phyloP scores from a whole-genome alignment of 2,888 invertebrate species.

The Drosophila niveifrons region DNA sequence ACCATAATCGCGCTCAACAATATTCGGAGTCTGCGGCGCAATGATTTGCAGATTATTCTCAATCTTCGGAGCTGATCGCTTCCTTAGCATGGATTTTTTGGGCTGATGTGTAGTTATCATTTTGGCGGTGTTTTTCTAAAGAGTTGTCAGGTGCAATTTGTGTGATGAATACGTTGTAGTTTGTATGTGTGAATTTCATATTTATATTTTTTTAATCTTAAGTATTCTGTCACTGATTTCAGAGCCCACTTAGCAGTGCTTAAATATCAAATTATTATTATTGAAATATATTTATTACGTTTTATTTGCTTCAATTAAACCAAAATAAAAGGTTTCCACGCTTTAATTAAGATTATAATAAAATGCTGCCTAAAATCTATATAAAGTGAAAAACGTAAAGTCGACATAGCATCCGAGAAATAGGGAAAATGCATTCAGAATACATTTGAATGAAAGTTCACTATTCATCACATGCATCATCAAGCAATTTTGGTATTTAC shows the following conservation, averaged over 20 bases:
- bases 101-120: no score
- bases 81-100: no score
- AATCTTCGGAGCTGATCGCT: no score
- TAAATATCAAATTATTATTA: no score
- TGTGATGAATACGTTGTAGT: background rate
- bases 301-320: slow-evolving; percentile 2
- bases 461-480: slow-evolving; percentile 15
- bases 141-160: slow-evolving; percentile 3
- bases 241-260: background rate
- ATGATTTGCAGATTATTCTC: no score
- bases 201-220: no score
- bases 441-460: slow-evolving; percentile 4
- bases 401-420: slow-evolving; percentile 3
- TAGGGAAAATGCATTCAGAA: slow-evolving; percentile 8
- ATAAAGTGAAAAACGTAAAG: background rate
- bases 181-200: no score
- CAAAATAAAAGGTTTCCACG: no score
- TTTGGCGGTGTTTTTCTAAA: no score
- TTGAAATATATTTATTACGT: background rate
- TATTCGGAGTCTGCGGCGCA: background rate
- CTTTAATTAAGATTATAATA: background rate
- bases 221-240: slow-evolving; percentile 8
- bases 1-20: slow-evolving; percentile 4
- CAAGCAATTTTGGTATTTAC: background rate
- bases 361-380: slow-evolving; percentile 5